These are phyloP conservation scores for Uloborus diversus DNA, from an alignment of 1,140 invertebrate species.

Conservation along the genomic window DNA sequence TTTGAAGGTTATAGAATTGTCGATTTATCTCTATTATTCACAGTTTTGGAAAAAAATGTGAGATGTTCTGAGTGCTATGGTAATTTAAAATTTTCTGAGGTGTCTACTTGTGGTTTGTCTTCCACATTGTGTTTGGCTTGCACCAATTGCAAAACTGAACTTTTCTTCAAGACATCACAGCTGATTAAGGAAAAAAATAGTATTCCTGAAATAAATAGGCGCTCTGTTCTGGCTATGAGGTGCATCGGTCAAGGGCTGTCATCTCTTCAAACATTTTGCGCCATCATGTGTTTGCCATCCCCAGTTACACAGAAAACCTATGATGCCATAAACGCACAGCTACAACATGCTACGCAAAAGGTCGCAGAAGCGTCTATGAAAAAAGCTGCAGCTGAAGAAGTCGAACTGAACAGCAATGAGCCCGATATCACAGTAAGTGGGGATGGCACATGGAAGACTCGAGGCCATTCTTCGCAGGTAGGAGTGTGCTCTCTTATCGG, in stretches of 20 bases:
- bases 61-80: neutral
- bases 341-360: neutral
- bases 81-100: neutral
- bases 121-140: neutral
- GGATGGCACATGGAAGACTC: neutral
- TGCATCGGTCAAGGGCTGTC: neutral
- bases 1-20: constrained; percentile 5
- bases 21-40: neutral
- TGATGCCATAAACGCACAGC: neutral
- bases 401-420: neutral
- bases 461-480: neutral
- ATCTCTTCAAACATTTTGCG: constrained; percentile 11
- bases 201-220: neutral
- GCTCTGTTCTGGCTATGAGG: constrained; percentile 19
- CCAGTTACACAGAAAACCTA: constrained; percentile 9
- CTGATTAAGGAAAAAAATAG: neutral
- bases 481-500: neutral
- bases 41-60: neutral
- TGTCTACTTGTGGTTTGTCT: neutral
- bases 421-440: neutral
- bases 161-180: neutral
- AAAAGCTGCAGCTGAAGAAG: neutral
- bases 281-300: neutral
- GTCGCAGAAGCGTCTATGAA: neutral
- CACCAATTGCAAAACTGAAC: neutral